Evolutionary conservation across 1,140 invertebrate species (phyloP).

Genomic region (Proales similis): DNA sequence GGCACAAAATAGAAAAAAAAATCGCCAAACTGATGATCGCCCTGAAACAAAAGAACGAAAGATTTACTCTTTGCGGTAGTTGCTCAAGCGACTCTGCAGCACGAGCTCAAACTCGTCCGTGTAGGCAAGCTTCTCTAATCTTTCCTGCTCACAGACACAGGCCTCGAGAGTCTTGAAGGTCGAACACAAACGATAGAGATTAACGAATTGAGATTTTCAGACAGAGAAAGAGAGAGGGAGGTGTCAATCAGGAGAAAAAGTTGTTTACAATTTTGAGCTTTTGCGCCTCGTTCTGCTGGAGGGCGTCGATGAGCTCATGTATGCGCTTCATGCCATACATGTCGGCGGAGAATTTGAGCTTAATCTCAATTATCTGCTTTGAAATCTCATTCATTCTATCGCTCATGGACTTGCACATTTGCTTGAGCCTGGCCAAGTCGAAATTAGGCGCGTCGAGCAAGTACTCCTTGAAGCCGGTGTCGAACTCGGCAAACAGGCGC

Average conservation of each 20-base stretch:
- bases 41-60: too few relatives aligned
- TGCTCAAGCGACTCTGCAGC: neutral
- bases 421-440: neutral
- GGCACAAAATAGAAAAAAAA: neutral
- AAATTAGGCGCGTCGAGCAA: slow-evolving; percentile 33
- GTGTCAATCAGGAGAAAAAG: neutral
- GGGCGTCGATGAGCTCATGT: neutral
- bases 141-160: slow-evolving; percentile 14
- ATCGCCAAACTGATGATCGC: neutral
- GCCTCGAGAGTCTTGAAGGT: slow-evolving; percentile 5
- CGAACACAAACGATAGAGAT: neutral
- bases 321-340: neutral
- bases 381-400: slow-evolving; percentile 22
- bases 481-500: slow-evolving; percentile 3
- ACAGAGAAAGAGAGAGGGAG: neutral
- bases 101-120: slow-evolving; percentile 32
- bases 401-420: slow-evolving; percentile 11
- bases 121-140: slow-evolving; percentile 10
- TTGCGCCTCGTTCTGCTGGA: slow-evolving; percentile 1
- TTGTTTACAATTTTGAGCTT: slow-evolving; percentile 17
- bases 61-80: slow-evolving; percentile 26
- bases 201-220: neutral
- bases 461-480: slow-evolving; percentile 19
- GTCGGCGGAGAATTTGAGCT: slow-evolving; percentile 19
- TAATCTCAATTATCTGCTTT: slow-evolving; percentile 10